Evolutionary conservation across 2,797 vertebrate genomes (phyloP), one percentile per base, ranked within the genome.

Genomic region (Gorsachius magnificus): DNA sequence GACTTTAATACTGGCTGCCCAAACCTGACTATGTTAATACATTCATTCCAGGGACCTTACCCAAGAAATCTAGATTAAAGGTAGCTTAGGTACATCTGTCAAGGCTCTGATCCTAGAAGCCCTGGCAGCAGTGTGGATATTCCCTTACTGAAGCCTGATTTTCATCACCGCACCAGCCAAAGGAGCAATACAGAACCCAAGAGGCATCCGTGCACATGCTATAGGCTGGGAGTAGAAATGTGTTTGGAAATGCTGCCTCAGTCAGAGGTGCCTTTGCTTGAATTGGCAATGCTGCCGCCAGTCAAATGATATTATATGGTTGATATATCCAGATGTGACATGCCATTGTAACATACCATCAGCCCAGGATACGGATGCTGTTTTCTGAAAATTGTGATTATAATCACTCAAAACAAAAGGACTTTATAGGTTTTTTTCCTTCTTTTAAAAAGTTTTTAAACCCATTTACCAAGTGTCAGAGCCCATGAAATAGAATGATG

Each of bases 401-500:
- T 95, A 95, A 91, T 70, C 5, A 13, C 29, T 78, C 56, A 92
- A 94, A 96, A 79, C 36, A 96, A 93, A 95, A 87, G 26, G 36
- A 80, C 57, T 94, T 90, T 92, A 76, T 86, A 33, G 9, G 0
- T 0, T 84, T 77, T 65, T 83, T 53, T 41, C 20, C 35, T 69
- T 63, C 20, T 70, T 94, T 87, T 78, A 10, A 86, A 88, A 97
- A 95, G 81, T 83, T 97, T 92, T 96, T 93, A 95, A 95, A 93
- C 57, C 60, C 25, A 61, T 96, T 96, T 96, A 92, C 91, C 53
- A 92, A 84, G 72, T 97, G 90, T 94, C 96, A 96, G 66, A 54
- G 33, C 57, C 83, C 60, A 93, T 96, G 90, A 97, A 96, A 86
- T 25, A 94, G 95, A 96, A 97, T 89, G 89, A 92, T 90, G 45